These are phyloP conservation scores for Gobio gobio DNA, from an alignment of 2,113 vertebrate genomes.

Conservation along the genomic window DNA sequence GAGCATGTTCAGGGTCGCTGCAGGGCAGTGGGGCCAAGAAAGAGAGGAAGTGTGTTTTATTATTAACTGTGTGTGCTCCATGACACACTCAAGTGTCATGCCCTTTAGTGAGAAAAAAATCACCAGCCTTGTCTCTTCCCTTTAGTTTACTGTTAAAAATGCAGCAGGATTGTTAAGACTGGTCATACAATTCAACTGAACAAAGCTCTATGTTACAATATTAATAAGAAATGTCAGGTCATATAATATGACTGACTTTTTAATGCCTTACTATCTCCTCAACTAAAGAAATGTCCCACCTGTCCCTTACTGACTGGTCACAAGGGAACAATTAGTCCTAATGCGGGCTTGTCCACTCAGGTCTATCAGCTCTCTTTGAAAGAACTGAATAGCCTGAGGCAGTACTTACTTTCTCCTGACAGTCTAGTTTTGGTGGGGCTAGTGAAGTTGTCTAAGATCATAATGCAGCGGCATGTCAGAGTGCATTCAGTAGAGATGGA, in stretches of 20 bases:
- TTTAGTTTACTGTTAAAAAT: constrained; percentile 20
- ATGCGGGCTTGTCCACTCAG: constrained; percentile 65
- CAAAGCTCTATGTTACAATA: not conserved
- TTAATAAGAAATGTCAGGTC: not conserved
- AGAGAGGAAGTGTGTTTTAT: constrained; percentile 45
- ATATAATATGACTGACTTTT: not conserved
- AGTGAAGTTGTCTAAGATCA: not conserved
- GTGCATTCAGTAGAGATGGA: constrained; percentile 6
- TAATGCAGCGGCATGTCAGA: constrained; percentile 16
- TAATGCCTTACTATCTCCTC: not conserved
- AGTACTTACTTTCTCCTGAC: constrained; percentile 56
- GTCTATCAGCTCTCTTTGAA: constrained; percentile 49
- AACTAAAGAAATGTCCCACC: constrained; percentile 40
- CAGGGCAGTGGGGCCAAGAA: constrained; percentile 32
- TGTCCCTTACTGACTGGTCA: constrained; percentile 64
- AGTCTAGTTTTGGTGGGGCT: constrained; percentile 25
- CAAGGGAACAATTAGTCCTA: constrained; percentile 66
- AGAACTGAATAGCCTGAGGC: constrained; percentile 45
- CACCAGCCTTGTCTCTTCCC: not conserved
- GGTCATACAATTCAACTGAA: not conserved
- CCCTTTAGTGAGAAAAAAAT: constrained; percentile 15
- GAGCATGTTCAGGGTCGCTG: constrained; percentile 58
- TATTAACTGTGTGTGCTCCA: constrained; percentile 62
- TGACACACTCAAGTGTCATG: constrained; percentile 42
- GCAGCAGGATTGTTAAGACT: not conserved